These are phyloP conservation scores for Pseudomyrmex flavicornis DNA, from an alignment of 1,140 invertebrate genomes.

Conservation along the genomic window DNA sequence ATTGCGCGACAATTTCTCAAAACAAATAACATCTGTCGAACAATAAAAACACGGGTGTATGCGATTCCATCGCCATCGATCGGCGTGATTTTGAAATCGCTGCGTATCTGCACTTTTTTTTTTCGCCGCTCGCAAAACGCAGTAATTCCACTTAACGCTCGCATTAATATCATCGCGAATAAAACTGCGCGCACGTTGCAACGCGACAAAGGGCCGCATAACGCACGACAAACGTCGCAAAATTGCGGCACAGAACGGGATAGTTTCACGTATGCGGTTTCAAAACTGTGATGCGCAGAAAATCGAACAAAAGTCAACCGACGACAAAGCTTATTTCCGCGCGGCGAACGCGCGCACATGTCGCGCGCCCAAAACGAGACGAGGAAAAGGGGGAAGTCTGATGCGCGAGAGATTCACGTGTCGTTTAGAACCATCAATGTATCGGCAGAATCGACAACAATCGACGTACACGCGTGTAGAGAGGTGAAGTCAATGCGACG, in stretches of 20 bases:
- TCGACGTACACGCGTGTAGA: background rate
- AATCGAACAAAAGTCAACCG: conserved; percentile 45
- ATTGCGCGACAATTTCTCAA: conserved; percentile 10
- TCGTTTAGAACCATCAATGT: conserved; percentile 31
- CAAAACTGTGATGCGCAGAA: conserved; percentile 12
- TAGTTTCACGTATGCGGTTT: conserved; percentile 39
- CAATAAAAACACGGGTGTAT: background rate
- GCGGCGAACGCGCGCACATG: background rate
- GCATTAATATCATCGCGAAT: conserved; percentile 34
- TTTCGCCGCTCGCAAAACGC: background rate
- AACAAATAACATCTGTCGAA: conserved; percentile 13
- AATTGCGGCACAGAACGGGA: conserved; percentile 18
- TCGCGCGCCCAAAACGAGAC: conserved; percentile 14
- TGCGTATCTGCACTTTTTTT: conserved; percentile 1
- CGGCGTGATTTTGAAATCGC: conserved; percentile 39
- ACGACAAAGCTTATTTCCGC: conserved; percentile 47
- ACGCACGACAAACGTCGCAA: conserved; percentile 33
- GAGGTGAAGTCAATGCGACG: conserved; percentile 19
- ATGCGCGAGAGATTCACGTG: background rate
- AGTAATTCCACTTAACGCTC: conserved; percentile 47
- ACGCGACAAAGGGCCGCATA: background rate
- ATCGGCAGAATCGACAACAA: conserved; percentile 21
- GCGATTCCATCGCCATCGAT: conserved; percentile 31
- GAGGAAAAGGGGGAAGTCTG: no score
- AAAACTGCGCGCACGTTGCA: background rate